Base-by-base conservation (phyloP, 2,113 vertebrate species). In the Steatornis caripensis region DNA sequence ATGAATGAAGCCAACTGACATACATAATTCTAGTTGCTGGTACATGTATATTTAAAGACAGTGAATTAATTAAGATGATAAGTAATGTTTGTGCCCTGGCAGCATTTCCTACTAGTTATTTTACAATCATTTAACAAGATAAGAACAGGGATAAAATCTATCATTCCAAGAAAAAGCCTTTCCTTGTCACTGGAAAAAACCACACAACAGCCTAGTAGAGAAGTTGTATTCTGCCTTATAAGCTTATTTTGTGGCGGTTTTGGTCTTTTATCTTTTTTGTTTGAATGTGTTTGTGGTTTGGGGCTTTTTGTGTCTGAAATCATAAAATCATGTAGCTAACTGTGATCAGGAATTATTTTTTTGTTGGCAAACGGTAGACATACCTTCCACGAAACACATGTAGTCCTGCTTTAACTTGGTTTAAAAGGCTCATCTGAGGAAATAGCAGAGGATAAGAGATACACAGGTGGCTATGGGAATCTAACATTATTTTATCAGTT, bases 81-180 rank as follows among this genome's bases (percentile, higher is more conserved):
- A 79, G 15, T 43, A 88, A 72, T n/a, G 14, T 30, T 55, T 87
- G n/a, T 85, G 21, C 14, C 30, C 74, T 45, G 83, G 39, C 21
- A 82, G 10, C 9, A 60, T 87, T 84, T 82, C 61, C 39, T 82
- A 61, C 55, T 72, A 78, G 34, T 14, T 72, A 51, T 91, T 79
- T 87, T 87, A 43, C 87, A 84, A 68, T 51, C 22, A 48, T 39
- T 85, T 84, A 65, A 91, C 78, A 82, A 90, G 64, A 87, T 55
- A 82, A 92, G 57, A 68, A 55, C 16, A 27, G 20, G 82, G 39
- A 83, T 54, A 88, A 80, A 86, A 83, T 60, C 18, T 83, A 3
- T 49, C 17, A 9, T 78, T 20, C 15, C 64, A 94, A 88, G 48
- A 64, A 72, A 75, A 88, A 62, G 2, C 2, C n/a, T 55, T 82